phyloP scores from a whole-genome alignment of 2,797 vertebrate genomes.

The Salarias fasciatus region DNA sequence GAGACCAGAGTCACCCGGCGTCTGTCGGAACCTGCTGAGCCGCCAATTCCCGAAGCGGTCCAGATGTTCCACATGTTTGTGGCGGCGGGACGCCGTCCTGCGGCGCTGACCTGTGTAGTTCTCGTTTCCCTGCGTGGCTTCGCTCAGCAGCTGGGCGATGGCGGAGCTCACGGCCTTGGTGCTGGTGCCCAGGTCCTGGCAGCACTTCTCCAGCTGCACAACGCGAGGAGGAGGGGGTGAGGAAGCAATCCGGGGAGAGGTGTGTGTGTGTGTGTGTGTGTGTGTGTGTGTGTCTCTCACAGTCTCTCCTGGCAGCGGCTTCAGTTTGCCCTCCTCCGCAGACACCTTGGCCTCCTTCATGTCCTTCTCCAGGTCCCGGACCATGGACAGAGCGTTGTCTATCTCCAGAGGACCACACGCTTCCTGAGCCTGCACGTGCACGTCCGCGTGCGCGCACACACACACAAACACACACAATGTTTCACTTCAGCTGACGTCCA shows the following conservation, averaged over 20 bases:
- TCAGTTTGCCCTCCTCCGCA: constrained; percentile 90
- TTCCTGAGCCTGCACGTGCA: constrained; percentile 91
- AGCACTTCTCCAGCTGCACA: constrained; percentile 92
- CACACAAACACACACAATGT: neutral
- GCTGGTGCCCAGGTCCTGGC: constrained; percentile 95
- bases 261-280: neutral
- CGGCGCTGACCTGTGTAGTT: constrained; percentile 97
- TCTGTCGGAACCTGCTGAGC: too few species aligned
- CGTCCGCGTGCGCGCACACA: too few species aligned
- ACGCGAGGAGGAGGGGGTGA: neutral
- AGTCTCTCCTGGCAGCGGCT: constrained; percentile 94
- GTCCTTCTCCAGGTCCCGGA: constrained; percentile 92
- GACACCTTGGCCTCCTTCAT: constrained; percentile 93
- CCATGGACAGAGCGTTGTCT: constrained; percentile 91
- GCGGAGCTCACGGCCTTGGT: constrained; percentile 96
- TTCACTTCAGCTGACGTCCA: too few species aligned
- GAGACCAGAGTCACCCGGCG: neutral
- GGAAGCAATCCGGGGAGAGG: constrained; percentile 8
- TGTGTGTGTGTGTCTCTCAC: constrained; percentile 71
- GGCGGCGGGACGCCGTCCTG: too few species aligned
- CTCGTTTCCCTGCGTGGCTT: constrained; percentile 95
- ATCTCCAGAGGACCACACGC: constrained; percentile 96
- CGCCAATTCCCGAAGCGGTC: too few species aligned
- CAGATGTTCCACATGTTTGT: too few species aligned
- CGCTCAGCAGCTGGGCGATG: constrained; percentile 93